Base-by-base conservation (phyloP, 2,797 vertebrate species). In the Avahi laniger region DNA sequence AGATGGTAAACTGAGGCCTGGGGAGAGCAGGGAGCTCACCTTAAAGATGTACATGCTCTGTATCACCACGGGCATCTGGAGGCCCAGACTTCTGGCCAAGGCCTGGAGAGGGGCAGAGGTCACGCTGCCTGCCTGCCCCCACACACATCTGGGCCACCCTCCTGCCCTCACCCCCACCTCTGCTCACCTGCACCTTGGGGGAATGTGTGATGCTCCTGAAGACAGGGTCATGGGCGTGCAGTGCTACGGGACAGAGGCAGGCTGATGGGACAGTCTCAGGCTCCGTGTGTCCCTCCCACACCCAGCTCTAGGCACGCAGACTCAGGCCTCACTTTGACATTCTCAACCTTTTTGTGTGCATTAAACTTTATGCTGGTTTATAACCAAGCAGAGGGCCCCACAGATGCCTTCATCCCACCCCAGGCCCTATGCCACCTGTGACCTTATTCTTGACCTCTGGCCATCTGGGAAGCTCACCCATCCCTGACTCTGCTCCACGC, bases 1-100 rank as follows among this genome's bases (percentile, higher is more conserved):
- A 89, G 38, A 83, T 15, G 59, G 61, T 67, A 80, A 93, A 84
- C 52, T 65, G 78, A 89, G 57, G 88, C 22, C 26, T 24, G 35
- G 65, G 20, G 33, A 85, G 33, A 48, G 13, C 5, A 0, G 0
- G 1, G 46, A 1, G 33, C 95, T 97, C 99, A 99, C 99, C 99
- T 99, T 99, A 97, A 99, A 99, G 94, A 99, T 99, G 96, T 99
- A 99, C 99, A 99, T 99, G 98, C 99, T 99, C 96, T 99, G 99
- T 70, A 99, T 98, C 90, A 99, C 98, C 85, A 99, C 99, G 0
- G 99, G 99, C 92, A 89, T 98, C 79, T 98, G 97, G 30, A 99
- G 97, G 14, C 99, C 99, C 81, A 99, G 96, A 96, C 99, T 99
- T 98, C 98, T 99, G 24, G 96, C 98, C 65, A 99, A 33, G 41